Evolutionary conservation across 37 sponge, comb jelly and placozoan species (phyloP), one percentile per base, ranked within the genome.

Genomic region (Halichondria panicea): DNA sequence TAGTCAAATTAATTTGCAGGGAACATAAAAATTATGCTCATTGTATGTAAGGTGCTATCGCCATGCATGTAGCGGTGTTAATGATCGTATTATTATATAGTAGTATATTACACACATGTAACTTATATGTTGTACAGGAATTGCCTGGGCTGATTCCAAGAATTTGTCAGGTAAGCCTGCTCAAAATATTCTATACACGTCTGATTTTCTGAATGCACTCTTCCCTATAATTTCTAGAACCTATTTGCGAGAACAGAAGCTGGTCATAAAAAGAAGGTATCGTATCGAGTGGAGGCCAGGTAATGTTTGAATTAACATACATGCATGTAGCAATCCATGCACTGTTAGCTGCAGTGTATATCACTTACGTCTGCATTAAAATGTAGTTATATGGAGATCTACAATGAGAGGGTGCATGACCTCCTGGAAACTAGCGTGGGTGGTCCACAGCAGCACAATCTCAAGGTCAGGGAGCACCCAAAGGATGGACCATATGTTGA

Each of bases 401-500:
- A 94, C 81, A 94, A 94, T 70, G 95, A 94, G 78, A 86, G 80
- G 67, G 95, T 90, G 22, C 63, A 81, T 5, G 95, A 94, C 59
- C 70, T 94, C 30, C 71, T 94, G 24, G 46, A 52, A 28, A 53
- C 70, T 22, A 25, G 42, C 4, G n/a, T 21, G 12, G 22, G 28
- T 1, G 43, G 70, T 2, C 27, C 28, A 1, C 37, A 55, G 1
- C 44, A 54, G 60, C 93, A 84, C 41, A 74, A 55, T 43, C 76
- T 94, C 9, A 71, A 75, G 75, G 88, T 94, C 15, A 78, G 95
- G 65, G 95, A 94, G 60, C 95, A 94, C 66, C 95, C 95, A 1
- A 90, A 63, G 54, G 87, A 86, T 30, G 95, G 95, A 0, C 95
- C 95, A 32, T 94, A 94, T 79, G 95, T 94, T 15, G 91, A 94